phyloP scores from a whole-genome alignment of 2,113 vertebrate genomes.

The Callithrix jacchus region DNA sequence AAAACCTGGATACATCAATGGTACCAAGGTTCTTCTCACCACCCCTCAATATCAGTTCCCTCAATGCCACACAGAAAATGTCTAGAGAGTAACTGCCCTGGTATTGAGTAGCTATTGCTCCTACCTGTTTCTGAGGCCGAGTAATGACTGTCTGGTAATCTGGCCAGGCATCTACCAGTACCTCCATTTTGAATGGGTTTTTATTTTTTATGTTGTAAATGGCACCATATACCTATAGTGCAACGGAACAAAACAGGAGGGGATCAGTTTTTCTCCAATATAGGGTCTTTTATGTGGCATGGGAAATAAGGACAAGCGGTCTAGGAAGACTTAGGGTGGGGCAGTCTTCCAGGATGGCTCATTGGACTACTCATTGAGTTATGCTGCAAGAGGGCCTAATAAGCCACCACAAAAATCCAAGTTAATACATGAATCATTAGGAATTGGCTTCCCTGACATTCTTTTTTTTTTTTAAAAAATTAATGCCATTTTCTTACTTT shows the following conservation, averaged over 20 bases:
- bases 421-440: background rate
- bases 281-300: background rate
- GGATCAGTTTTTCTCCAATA: background rate
- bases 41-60: background rate
- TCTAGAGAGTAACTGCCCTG: background rate
- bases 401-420: background rate
- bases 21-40: background rate
- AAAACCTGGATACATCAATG: background rate
- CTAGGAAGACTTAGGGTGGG: background rate
- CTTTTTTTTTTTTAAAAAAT: background rate
- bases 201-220: slow-evolving; percentile 43
- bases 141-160: slow-evolving; percentile 16
- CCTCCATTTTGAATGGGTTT: slow-evolving; percentile 59
- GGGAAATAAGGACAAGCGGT: background rate
- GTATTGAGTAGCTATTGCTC: background rate
- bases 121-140: slow-evolving; percentile 17
- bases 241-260: background rate
- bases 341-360: background rate
- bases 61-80: background rate
- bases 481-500: background rate
- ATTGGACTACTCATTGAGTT: background rate
- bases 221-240: slow-evolving; percentile 14
- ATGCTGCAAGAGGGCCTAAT: background rate
- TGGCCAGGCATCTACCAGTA: slow-evolving; percentile 54
- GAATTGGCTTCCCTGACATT: background rate